phyloP scores from a whole-genome alignment of 1,140 invertebrate genomes.

The Neuroterus valhalla region DNA sequence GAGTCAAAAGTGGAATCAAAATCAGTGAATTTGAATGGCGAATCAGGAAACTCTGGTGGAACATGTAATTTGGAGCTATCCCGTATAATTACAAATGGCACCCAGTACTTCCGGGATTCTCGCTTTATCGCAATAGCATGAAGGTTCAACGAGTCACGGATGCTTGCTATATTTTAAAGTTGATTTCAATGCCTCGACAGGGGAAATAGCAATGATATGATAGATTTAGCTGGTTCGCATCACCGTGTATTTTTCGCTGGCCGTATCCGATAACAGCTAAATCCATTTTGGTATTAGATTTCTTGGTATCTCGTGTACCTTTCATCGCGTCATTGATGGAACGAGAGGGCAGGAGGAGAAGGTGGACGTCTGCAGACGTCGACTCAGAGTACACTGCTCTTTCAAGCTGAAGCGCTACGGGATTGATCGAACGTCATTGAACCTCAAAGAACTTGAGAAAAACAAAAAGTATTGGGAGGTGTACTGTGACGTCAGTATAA shows the following conservation, averaged over 20 bases:
- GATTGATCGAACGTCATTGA: conserved; percentile 14
- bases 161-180: conserved; percentile 59
- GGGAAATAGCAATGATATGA: conserved; percentile 48
- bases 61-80: conserved; percentile 21
- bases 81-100: conserved; percentile 48
- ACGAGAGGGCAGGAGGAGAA: conserved; percentile 51
- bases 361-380: not conserved
- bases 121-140: conserved; percentile 48
- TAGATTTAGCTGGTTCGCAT: conserved; percentile 54
- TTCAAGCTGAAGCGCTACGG: not conserved
- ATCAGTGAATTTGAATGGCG: conserved; percentile 8
- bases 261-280: conserved; percentile 58
- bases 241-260: conserved; percentile 38
- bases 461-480: not conserved
- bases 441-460: not conserved
- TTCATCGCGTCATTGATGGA: conserved; percentile 61
- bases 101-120: conserved; percentile 43
- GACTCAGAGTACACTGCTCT: conserved; percentile 1
- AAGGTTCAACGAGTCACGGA: conserved; percentile 37
- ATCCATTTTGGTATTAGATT: conserved; percentile 66
- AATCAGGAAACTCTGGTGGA: not conserved
- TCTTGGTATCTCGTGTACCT: conserved; percentile 55
- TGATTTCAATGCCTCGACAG: conserved; percentile 50
- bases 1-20: not conserved
- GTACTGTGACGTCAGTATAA: not conserved